Conservation (phyloP, 2,113 vertebrate species). For the Gymnocephalus cernua region DNA sequence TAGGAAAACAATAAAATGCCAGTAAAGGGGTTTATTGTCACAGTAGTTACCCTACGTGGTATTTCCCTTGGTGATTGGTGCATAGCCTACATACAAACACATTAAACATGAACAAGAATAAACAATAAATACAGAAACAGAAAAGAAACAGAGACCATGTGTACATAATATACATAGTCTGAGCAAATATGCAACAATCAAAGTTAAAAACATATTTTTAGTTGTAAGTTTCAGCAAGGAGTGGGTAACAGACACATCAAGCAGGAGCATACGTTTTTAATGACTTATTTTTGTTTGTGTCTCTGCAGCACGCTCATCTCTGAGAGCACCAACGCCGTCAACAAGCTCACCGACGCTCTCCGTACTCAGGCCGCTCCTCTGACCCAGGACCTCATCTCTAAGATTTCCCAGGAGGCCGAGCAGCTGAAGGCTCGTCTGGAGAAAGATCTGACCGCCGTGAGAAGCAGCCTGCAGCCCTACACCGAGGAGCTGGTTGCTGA, state of each 20-base stretch:
- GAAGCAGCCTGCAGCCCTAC: slow-evolving; percentile 47
- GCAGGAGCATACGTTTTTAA: background rate
- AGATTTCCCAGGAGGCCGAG: slow-evolving; percentile 63
- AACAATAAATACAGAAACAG: too few relatives aligned
- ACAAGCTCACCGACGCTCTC: slow-evolving; percentile 44
- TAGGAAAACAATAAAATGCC: background rate
- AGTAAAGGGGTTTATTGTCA: too few relatives aligned
- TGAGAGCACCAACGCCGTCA: slow-evolving; percentile 42
- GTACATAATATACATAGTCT: too few relatives aligned
- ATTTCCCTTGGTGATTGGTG: too few relatives aligned
- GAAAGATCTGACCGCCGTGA: slow-evolving; percentile 46
- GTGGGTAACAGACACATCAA: background rate
- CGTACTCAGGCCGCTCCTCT: slow-evolving; percentile 43
- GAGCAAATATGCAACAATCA: background rate
- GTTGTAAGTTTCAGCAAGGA: background rate
- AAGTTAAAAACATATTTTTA: background rate
- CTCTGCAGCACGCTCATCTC: slow-evolving; percentile 45
- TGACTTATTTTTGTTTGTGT: slow-evolving; percentile 15
- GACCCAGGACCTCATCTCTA: slow-evolving; percentile 41
- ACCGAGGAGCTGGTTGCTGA: slow-evolving; percentile 74
- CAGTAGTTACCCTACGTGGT: too few relatives aligned
- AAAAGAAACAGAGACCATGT: too few relatives aligned
- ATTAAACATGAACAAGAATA: background rate
- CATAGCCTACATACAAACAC: too few relatives aligned
- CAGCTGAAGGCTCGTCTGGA: slow-evolving; percentile 64